Conservation (phyloP, 2,113 vertebrate genomes). For the Scatophagus argus region DNA sequence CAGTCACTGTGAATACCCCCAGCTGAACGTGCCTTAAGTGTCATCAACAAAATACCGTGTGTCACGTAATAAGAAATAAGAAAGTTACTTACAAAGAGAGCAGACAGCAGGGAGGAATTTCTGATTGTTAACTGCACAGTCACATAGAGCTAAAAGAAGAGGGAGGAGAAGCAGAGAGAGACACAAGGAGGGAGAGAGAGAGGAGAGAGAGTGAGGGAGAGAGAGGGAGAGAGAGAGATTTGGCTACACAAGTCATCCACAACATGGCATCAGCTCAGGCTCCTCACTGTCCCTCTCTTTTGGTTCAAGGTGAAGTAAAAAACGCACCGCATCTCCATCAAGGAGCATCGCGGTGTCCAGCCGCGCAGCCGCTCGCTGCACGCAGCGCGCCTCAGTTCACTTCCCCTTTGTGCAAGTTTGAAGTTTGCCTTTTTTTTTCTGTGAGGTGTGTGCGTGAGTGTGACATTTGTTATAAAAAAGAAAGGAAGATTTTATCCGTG, state of each 20-base stretch:
- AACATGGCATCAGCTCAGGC: conserved; percentile 88
- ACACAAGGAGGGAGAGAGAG: conserved; percentile 52
- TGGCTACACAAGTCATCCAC: conserved; percentile 69
- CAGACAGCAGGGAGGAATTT: conserved; percentile 92
- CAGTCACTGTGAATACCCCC: not conserved
- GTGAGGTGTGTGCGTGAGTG: not conserved
- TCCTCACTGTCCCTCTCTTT: conserved; percentile 91
- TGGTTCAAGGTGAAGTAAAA: conserved; percentile 88
- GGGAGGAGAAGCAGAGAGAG: conserved; percentile 82
- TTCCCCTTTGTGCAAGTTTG: not conserved
- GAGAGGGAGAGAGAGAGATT: conserved; percentile 52
- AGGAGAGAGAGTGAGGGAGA: conserved; percentile 49
- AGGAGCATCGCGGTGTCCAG: conserved; percentile 23
- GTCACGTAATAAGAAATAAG: conserved; percentile 70
- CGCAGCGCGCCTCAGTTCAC: not conserved
- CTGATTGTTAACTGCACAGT: conserved; percentile 94
- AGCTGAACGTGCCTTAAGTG: not conserved
- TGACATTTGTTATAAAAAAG: not conserved
- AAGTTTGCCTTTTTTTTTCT: not conserved
- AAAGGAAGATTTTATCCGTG: conserved; percentile 14
- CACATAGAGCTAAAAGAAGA: conserved; percentile 93
- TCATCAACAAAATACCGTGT: not conserved
- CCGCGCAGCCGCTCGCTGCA: not conserved
- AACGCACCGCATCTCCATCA: conserved; percentile 88
- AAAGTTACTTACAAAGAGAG: conserved; percentile 97